These are phyloP conservation scores for Rostratula benghalensis DNA, from an alignment of 2,113 vertebrate species.

Conservation along the genomic window DNA sequence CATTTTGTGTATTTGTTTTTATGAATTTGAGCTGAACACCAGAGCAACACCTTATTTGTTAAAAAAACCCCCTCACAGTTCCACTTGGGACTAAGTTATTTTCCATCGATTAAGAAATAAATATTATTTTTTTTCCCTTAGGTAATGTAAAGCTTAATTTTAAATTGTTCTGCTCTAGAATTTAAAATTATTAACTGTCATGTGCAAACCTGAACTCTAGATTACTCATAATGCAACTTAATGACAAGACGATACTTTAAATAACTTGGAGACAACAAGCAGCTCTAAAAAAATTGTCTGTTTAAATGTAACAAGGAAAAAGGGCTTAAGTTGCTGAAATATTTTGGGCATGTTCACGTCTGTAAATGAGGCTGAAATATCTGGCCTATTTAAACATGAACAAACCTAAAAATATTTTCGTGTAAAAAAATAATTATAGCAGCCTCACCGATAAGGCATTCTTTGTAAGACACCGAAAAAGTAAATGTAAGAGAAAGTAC, in stretches of 20 bases:
- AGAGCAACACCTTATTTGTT: neutral
- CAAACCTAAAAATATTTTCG: neutral
- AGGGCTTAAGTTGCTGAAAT: conserved; percentile 34
- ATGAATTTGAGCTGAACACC: neutral
- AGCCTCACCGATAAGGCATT: neutral
- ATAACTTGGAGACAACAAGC: conserved; percentile 33
- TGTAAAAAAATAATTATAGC: neutral
- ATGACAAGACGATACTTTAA: conserved; percentile 22
- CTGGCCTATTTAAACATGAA: conserved; percentile 9
- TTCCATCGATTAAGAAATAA: neutral
- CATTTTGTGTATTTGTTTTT: conserved; percentile 7
- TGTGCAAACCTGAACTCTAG: neutral
- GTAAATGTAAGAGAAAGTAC: neutral
- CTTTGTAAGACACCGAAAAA: neutral
- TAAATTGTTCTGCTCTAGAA: neutral
- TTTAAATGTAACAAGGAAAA: neutral
- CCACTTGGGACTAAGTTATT: neutral
- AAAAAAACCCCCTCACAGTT: neutral
- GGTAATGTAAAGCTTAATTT: neutral
- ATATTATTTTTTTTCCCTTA: neutral
- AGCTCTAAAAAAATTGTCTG: neutral
- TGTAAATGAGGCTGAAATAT: conserved; percentile 40
- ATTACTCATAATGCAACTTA: neutral
- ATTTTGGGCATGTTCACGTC: conserved; percentile 32
- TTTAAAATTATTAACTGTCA: neutral